These are phyloP conservation scores for Heliconius congener DNA, from an alignment of 1,140 invertebrate species.

Conservation along the genomic window DNA sequence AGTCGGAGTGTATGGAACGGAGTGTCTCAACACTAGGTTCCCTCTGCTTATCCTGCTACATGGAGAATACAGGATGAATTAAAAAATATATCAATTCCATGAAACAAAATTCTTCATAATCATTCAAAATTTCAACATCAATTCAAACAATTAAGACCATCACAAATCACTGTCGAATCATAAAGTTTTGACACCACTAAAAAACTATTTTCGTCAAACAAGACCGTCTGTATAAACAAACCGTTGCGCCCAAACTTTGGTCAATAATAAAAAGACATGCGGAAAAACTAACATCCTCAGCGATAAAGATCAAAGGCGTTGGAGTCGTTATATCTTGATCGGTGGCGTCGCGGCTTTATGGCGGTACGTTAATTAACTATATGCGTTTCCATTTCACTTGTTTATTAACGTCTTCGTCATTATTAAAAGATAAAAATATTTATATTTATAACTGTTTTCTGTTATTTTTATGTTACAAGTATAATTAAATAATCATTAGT, in stretches of 20 bases:
- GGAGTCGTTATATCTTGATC: conserved; percentile 65
- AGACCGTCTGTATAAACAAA: conserved; percentile 73
- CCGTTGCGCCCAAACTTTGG: conserved; percentile 74
- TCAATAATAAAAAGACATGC: conserved; percentile 80
- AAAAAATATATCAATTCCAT: too few species aligned
- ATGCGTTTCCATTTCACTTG: conserved; percentile 5
- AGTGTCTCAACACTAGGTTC: too few species aligned
- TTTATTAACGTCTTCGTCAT: not conserved
- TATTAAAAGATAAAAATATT: conserved; percentile 6
- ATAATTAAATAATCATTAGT: too few species aligned
- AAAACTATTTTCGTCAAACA: conserved; percentile 69
- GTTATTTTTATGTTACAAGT: not conserved
- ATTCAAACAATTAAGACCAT: conserved; percentile 38
- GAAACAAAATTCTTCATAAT: not conserved
- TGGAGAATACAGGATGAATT: too few species aligned
- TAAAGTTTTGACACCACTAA: conserved; percentile 76
- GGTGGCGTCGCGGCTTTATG: conserved; percentile 50
- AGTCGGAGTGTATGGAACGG: too few species aligned
- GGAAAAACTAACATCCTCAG: conserved; percentile 80
- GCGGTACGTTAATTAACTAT: conserved; percentile 40
- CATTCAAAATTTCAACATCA: conserved; percentile 20
- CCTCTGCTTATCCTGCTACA: too few species aligned
- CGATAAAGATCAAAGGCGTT: conserved; percentile 72
- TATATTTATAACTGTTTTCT: not conserved
- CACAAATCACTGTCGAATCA: conserved; percentile 63